A percentile compares a stretch with the other conserved stretches of the same genome.
These are phyloP conservation scores for Sinopyrophorus schimmeli DNA, from an alignment of 2,888 invertebrate genomes.

Conservation along the genomic window DNA sequence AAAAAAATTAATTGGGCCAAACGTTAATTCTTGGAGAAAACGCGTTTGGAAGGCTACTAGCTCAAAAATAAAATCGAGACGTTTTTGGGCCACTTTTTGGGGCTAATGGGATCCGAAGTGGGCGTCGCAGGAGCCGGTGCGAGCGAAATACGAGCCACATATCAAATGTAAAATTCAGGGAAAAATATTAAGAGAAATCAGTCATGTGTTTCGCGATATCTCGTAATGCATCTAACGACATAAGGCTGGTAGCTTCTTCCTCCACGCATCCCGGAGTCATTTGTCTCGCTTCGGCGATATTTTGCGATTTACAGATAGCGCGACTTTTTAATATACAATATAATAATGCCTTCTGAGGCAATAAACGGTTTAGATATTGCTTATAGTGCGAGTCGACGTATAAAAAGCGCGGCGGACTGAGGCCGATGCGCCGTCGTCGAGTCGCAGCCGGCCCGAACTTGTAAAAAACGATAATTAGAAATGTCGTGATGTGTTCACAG, in stretches of 20 bases:
- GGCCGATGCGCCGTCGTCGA: constrained; percentile 11
- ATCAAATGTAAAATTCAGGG: too few relatives aligned
- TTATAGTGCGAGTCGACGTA: constrained; percentile 21
- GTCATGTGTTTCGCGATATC: constrained; percentile 25
- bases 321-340: constrained; percentile 46
- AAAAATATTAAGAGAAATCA: too few relatives aligned
- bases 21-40: too few relatives aligned
- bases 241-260: constrained; percentile 35
- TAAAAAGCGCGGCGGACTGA: constrained; percentile 14
- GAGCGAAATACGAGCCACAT: too few relatives aligned
- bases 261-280: constrained; percentile 41
- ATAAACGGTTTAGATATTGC: constrained; percentile 32
- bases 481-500: constrained; percentile 32
- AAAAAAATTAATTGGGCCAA: too few relatives aligned
- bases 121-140: too few relatives aligned
- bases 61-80: too few relatives aligned
- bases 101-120: too few relatives aligned
- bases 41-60: too few relatives aligned
- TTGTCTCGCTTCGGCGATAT: constrained; percentile 46
- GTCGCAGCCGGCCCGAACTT: constrained; percentile 18
- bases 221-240: constrained; percentile 35
- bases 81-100: too few relatives aligned
- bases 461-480: constrained; percentile 29
- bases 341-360: constrained; percentile 42
- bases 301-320: constrained; percentile 44